Evolutionary conservation across 2,797 vertebrate genomes (phyloP), one percentile per base, ranked within the genome.

Genomic region (Tadarida brasiliensis): DNA sequence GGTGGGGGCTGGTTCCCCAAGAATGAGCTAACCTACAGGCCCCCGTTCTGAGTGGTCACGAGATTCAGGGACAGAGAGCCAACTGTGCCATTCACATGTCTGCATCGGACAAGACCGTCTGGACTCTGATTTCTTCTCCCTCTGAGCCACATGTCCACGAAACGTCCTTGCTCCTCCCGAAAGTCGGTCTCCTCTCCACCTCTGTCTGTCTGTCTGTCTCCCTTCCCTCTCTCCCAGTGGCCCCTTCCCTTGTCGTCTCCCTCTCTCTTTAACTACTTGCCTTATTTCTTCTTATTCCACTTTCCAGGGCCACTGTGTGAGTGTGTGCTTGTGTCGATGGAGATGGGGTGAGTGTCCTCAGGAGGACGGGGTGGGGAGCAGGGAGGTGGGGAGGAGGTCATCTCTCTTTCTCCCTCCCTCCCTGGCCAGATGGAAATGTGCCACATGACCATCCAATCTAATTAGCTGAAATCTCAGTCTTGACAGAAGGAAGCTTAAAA

Each of bases 391-490:
- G 19, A 3, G 35, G 5, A 5, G 35, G 15, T 24, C 11, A 6
- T 24, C 70, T 87, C 51, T 85, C 71, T n/a, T 24, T 14, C 59
- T 65, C 26, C 26, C 22, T 59, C n/a, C 61, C 86, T 97, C 67
- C 57, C 35, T 11, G 87, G 56, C 24, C 91, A 94, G 85, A 56
- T 97, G 88, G 96, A 77, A 88, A 47, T 3, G 95, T 54, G 68
- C 84, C 83, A 0, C 71, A 84, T 16, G 28, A n/a, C 90, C 16
- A 1, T 94, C 97, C 91, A 65, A 67, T 96, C 90, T 97, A 97
- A 97, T 97, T 90, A 97, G 88, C 91, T 92, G 70, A 97, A 93
- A 90, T 87, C 94, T 96, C 95, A 93, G 93, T 94, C 93, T 91
- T 97, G 89, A 97, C 78, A 97, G 91, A 70, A 82, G 6, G 47